Conservation (phyloP, 2,797 vertebrate genomes). For the Numenius phaeopus region DNA sequence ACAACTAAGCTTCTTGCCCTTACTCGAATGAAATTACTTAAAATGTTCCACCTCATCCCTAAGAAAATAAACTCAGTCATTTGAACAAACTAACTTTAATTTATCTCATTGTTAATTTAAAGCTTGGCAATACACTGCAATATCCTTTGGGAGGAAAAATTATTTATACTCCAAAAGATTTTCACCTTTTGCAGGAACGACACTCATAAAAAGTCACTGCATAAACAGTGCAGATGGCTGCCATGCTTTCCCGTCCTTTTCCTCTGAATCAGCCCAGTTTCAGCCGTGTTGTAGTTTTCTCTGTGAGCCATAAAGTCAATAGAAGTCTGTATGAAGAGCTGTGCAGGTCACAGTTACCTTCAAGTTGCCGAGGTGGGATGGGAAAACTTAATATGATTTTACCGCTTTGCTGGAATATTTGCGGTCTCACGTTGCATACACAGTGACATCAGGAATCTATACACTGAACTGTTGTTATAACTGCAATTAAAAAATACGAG, state of each 20-base stretch:
- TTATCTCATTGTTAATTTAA: slow-evolving; percentile 1
- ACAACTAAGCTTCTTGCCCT: not conserved
- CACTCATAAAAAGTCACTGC: not conserved
- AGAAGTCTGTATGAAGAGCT: not conserved
- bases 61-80: slow-evolving; percentile 3
- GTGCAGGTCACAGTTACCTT: not conserved
- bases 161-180: not conserved
- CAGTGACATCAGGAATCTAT: not conserved
- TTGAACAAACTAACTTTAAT: not conserved
- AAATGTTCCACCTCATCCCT: not conserved
- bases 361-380: not conserved
- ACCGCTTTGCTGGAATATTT: not conserved
- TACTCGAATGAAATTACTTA: slow-evolving; percentile 23
- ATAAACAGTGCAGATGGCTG: not conserved
- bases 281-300: not conserved
- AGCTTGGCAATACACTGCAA: not conserved
- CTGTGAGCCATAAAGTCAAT: not conserved
- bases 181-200: not conserved
- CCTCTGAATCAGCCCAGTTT: not conserved
- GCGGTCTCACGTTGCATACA: not conserved
- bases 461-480: not conserved
- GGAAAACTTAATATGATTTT: not conserved
- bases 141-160: not conserved
- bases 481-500: not conserved
- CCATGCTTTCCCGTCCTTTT: not conserved